These are phyloP conservation scores for Eudiplozoon nipponicum DNA, from an alignment of 2,888 invertebrate species.

Conservation along the genomic window DNA sequence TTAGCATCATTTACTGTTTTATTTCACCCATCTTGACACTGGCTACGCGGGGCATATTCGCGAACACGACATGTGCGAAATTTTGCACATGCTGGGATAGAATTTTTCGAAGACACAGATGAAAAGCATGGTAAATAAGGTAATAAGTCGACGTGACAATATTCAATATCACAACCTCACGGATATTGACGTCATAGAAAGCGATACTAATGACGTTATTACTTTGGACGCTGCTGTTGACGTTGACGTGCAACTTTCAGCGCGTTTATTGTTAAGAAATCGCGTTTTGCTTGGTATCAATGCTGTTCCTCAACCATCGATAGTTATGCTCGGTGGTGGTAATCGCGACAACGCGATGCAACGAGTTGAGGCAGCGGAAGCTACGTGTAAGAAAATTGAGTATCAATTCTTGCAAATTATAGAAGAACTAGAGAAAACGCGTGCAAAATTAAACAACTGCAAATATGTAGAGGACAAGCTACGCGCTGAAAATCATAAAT, in stretches of 20 bases:
- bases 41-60: constrained; percentile 55
- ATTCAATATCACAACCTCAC: constrained; percentile 39
- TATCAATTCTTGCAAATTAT: background rate
- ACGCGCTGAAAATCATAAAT: background rate
- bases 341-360: background rate
- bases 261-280: background rate
- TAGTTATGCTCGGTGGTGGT: background rate
- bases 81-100: constrained; percentile 52
- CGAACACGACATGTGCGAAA: constrained; percentile 52
- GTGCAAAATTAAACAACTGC: background rate
- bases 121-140: too few species aligned
- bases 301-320: too few species aligned
- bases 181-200: constrained; percentile 27
- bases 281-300: background rate
- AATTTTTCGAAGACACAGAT: constrained; percentile 59
- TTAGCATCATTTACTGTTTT: constrained; percentile 46
- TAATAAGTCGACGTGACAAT: too few species aligned
- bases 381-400: background rate
- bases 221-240: background rate
- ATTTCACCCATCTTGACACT: constrained; percentile 68
- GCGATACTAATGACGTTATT: constrained; percentile 2
- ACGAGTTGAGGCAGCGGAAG: background rate
- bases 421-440: constrained; percentile 1
- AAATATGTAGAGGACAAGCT: background rate
- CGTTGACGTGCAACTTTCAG: background rate